Evolutionary conservation across 2,888 invertebrate genomes (phyloP).

Genomic region (Eurytoma californica): DNA sequence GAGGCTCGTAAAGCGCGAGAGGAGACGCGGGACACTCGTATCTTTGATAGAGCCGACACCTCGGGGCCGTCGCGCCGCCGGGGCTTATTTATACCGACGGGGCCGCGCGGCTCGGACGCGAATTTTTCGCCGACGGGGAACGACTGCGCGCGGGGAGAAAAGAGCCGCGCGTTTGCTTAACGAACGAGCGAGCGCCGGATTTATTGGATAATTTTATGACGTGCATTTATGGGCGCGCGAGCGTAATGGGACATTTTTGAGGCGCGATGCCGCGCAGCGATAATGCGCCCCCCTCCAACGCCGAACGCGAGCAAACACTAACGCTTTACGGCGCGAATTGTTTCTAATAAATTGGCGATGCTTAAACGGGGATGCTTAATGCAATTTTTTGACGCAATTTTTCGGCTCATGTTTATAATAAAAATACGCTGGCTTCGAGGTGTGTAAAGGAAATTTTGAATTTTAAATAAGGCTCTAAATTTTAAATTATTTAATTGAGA

Average conservation of each 20-base stretch:
- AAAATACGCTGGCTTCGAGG: too few species aligned
- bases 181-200: slow-evolving; percentile 7
- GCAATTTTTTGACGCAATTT: too few species aligned
- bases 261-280: too few species aligned
- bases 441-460: too few species aligned
- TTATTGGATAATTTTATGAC: slow-evolving; percentile 35
- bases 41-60: background rate
- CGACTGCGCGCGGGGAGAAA: background rate
- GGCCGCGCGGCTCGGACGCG: background rate
- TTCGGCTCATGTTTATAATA: too few species aligned
- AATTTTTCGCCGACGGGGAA: background rate
- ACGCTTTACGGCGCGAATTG: too few species aligned
- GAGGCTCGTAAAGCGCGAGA: background rate
- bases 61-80: background rate
- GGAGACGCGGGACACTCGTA: background rate
- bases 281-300: too few species aligned
- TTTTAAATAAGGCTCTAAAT: too few species aligned
- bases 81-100: slow-evolving; percentile 10
- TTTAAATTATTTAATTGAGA: too few species aligned
- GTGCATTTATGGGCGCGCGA: background rate
- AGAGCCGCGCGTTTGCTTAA: slow-evolving; percentile 24
- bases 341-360: too few species aligned
- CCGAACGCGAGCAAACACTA: too few species aligned
- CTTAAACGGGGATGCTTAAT: too few species aligned
- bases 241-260: slow-evolving; percentile 7